Base-by-base conservation (phyloP, 2,888 invertebrate genomes). In the Sphinx pinastri region DNA sequence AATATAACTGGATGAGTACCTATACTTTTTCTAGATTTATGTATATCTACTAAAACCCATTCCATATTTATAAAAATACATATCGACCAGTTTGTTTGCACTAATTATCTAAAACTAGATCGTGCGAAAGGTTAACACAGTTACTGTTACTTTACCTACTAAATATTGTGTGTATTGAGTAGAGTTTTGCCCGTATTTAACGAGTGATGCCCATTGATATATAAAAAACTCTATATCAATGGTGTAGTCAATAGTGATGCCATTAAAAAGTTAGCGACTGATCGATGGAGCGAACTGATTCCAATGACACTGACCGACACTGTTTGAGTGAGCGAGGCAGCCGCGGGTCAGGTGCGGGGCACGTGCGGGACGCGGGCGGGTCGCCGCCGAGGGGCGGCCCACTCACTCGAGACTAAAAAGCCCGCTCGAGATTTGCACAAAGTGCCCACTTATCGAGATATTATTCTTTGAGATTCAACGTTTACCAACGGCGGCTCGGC, bases 361-460 rank as follows among this genome's bases (percentile, higher is more conserved):
- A 25, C 2, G 2, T 2, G 25, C 25, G 25, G 25, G 25, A 25
- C 25, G 58, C 13, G 51, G 19, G 45, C 6, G 51, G 0, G 38
- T 31, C 52, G 67, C 31, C 54, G 38, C n/a, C 67, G 25, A 31
- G 67, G 10, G 52, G 38, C 51, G 67, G 31, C 31, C 67, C n/a
- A 51, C 67, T 52, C 52, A 51, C 67, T 52, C n/a, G 52, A 52
- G 52, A 54, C 51, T 54, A 67, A 38, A 67, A 67, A 16, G 25
- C 54, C 12, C 52, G 52, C 14, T 52, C 67, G 71, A 73, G 72
- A 74, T 76, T 73, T 69, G 49, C 72, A 63, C 72, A 71, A 75
- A 76, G 75, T 74, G 75, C 73, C 75, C 76, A 71, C 75, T 78
- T 76, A 73, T 72, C 66, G 71, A 74, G 75, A 75, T 76, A 77